Conservation (phyloP, 2,113 vertebrate species). For the Shinisaurus crocodilurus region DNA sequence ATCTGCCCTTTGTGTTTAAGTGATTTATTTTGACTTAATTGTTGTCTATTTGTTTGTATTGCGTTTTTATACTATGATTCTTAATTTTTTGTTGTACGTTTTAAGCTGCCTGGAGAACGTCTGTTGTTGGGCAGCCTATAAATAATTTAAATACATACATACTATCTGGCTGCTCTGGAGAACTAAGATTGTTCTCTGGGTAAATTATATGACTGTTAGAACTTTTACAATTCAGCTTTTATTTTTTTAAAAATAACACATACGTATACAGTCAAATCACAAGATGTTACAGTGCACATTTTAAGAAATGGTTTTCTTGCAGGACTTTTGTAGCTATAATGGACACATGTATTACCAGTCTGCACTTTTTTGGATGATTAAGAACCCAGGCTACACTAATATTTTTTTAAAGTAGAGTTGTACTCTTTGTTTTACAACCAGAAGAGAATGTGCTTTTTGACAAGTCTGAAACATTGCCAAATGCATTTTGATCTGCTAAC, state of each 20-base stretch:
- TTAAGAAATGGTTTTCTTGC: background rate
- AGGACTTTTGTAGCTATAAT: background rate
- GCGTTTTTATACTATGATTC: background rate
- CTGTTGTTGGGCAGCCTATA: no score
- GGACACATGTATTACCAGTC: background rate
- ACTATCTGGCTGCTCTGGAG: background rate
- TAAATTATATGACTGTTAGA: background rate
- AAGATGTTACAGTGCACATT: background rate
- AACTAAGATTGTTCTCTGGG: background rate
- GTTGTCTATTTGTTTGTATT: background rate
- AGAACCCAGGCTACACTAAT: background rate
- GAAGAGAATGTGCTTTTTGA: background rate
- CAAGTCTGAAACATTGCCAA: background rate
- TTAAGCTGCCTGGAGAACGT: background rate
- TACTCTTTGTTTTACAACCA: background rate
- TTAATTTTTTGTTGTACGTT: background rate
- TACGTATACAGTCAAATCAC: background rate
- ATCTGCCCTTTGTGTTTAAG: background rate
- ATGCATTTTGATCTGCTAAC: background rate
- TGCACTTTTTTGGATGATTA: background rate
- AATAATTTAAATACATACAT: no score
- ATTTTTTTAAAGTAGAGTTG: background rate
- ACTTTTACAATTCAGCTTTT: background rate
- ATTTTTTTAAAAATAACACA: background rate
- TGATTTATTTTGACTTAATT: background rate